A percentile compares a stretch with the other conserved stretches of the same genome.
These are phyloP conservation scores for Argyrosomus regius DNA, from an alignment of 2,797 vertebrate species.

Conservation along the genomic window DNA sequence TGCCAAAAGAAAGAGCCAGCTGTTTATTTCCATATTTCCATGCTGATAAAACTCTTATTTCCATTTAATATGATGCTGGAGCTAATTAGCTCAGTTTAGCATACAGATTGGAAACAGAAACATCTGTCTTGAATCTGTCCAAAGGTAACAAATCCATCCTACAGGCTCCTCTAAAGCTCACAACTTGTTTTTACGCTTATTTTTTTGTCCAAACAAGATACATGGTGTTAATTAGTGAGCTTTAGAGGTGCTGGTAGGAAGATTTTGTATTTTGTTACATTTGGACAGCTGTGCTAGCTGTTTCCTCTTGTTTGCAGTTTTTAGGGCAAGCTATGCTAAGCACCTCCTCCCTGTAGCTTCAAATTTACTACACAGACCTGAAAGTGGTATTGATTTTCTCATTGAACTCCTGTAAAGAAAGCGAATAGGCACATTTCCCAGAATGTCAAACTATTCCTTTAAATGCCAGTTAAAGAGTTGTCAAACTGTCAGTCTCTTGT, in stretches of 20 bases:
- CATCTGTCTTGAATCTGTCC: not conserved
- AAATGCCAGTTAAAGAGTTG: not conserved
- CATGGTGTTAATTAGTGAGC: not conserved
- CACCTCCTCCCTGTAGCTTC: not conserved
- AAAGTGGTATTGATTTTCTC: not conserved
- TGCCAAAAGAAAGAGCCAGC: too few relatives aligned
- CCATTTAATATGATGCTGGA: too few relatives aligned
- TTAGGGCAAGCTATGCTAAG: conserved; percentile 5
- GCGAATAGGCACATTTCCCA: not conserved
- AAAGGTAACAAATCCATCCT: too few relatives aligned
- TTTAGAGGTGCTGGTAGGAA: too few relatives aligned
- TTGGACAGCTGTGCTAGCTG: not conserved
- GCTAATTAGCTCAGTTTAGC: not conserved
- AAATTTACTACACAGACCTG: not conserved
- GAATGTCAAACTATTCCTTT: not conserved
- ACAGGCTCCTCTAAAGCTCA: not conserved
- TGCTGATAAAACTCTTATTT: too few relatives aligned
- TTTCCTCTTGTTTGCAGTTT: not conserved
- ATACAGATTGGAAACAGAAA: not conserved
- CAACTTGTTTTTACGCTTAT: not conserved
- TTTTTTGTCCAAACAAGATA: not conserved
- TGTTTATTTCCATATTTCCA: too few relatives aligned
- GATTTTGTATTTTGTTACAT: not conserved
- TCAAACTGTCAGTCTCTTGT: not conserved
- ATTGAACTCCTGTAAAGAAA: not conserved